phyloP scores from a whole-genome alignment of 2,888 invertebrate species.

The Neocrepidodera transversa region DNA sequence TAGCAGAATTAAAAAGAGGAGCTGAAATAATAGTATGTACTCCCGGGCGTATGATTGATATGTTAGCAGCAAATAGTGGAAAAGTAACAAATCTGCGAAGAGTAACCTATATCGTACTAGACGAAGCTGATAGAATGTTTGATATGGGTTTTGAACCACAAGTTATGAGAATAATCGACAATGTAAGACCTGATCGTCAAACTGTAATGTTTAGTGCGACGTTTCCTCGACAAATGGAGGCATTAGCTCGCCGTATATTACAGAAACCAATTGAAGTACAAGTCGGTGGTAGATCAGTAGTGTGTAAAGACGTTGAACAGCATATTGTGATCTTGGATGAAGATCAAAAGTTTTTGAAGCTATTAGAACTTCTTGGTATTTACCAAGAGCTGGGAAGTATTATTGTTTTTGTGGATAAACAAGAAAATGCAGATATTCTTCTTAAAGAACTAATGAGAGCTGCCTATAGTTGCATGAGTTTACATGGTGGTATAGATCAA shows the following conservation, averaged over 20 bases:
- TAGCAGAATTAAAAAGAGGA: slow-evolving; percentile 92
- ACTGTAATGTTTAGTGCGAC: slow-evolving; percentile 99
- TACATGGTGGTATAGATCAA: slow-evolving; percentile 99
- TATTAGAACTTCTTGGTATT: slow-evolving; percentile 94
- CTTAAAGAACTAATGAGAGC: slow-evolving; percentile 95
- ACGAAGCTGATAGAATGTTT: slow-evolving; percentile 99
- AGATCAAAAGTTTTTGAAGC: slow-evolving; percentile 96
- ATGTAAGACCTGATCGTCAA: slow-evolving; percentile 95
- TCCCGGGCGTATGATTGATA: slow-evolving; percentile 99
- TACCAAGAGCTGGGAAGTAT: slow-evolving; percentile 93
- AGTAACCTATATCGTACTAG: slow-evolving; percentile 96
- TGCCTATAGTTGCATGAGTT: slow-evolving; percentile 94
- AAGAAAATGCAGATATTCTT: slow-evolving; percentile 94
- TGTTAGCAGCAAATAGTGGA: slow-evolving; percentile 98
- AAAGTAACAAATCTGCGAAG: slow-evolving; percentile 96
- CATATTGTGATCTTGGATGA: slow-evolving; percentile 93
- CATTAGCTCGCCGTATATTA: slow-evolving; percentile 90
- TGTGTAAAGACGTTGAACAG: slow-evolving; percentile 97
- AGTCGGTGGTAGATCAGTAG: slow-evolving; percentile 90
- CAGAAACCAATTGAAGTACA: slow-evolving; percentile 96
- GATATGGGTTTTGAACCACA: slow-evolving; percentile 99
- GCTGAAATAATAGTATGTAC: slow-evolving; percentile 99
- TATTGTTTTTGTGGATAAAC: slow-evolving; percentile 98
- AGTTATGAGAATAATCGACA: slow-evolving; percentile 96
- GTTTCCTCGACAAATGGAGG: slow-evolving; percentile 99